Evolutionary conservation across 2,888 invertebrate species (phyloP), one percentile per base, ranked within the genome.

Genomic region (Oxyteleia sp.): DNA sequence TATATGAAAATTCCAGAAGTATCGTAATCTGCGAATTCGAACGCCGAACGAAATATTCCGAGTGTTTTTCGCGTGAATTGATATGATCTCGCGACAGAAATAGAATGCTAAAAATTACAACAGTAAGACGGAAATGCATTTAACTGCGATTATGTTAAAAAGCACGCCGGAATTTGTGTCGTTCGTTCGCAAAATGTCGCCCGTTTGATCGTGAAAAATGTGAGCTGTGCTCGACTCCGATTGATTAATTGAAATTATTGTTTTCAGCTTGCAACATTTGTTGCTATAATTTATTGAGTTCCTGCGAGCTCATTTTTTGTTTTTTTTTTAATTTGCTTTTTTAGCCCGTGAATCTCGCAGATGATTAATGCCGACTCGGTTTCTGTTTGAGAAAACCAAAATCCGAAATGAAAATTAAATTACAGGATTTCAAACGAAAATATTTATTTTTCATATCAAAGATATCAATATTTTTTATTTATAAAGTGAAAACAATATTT

Each of bases 1-100:
- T 41, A 13, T 41, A 41, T 13, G 13, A n/a, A 41, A 41, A 41
- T 41, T 41, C 13, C 41, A 13, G 2, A 13, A 3, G 13, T 2
- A 41, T 41, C 10, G 13, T 41, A 41, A 41, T 41, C 13, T 13
- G 41, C 13, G 41, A 41, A 41, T 41, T 41, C 13, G 41, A 41
- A 41, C 7, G 41, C 13, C 41, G 41, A 41, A 41, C 41, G 41
- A 41, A 41, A 7, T 41, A 13, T 41, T 1, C 41, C 41, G 41
- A 1, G 15, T 41, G 15, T 41, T 41, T 41, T 7, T n/a, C 41
- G 15, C 41, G 41, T 13, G 41, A 41, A 41, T 41, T 41, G 41
- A 13, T 41, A 41, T 41, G 41, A 13, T 41, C 10, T 13, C 41
- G 7, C 41, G 41, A 41, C 41, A 7, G 13, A 41, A 41, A 41